Conservation (phyloP, 1,140 invertebrate species). For the Asbolus verrucosus region DNA sequence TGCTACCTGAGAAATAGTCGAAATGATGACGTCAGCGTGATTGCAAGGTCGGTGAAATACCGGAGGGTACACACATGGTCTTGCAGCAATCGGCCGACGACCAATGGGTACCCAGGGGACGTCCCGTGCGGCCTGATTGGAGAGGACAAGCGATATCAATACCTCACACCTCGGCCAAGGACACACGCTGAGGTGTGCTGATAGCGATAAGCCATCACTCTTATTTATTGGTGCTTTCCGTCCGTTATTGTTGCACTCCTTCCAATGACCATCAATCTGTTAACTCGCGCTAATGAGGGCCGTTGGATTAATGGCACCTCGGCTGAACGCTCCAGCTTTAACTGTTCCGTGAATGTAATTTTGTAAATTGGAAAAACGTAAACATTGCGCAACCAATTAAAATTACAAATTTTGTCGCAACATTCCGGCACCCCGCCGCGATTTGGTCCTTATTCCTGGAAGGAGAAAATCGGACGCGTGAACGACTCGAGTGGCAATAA, state of each 20-base stretch:
- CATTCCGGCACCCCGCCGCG: neutral
- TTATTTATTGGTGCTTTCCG: constrained; percentile 19
- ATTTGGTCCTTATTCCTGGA: no score
- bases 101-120: constrained; percentile 50
- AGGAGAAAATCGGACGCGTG: neutral
- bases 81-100: constrained; percentile 36
- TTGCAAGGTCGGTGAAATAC: constrained; percentile 24
- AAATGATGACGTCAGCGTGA: constrained; percentile 7
- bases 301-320: no score
- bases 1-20: neutral
- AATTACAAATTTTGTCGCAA: no score
- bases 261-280: neutral
- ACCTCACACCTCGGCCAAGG: constrained; percentile 46
- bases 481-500: neutral
- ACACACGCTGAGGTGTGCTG: constrained; percentile 27
- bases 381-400: no score
- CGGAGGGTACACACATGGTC: neutral
- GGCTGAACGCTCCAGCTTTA: no score
- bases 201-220: constrained; percentile 35
- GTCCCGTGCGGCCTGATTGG: constrained; percentile 46
- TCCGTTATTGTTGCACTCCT: neutral
- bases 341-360: no score
- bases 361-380: no score
- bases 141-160: constrained; percentile 48
- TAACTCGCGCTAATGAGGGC: no score